Percentiles rank a stretch among this genome's conserved stretches.
phyloP scores from a whole-genome alignment of 2,113 vertebrate genomes.

The Cynocephalus volans region DNA sequence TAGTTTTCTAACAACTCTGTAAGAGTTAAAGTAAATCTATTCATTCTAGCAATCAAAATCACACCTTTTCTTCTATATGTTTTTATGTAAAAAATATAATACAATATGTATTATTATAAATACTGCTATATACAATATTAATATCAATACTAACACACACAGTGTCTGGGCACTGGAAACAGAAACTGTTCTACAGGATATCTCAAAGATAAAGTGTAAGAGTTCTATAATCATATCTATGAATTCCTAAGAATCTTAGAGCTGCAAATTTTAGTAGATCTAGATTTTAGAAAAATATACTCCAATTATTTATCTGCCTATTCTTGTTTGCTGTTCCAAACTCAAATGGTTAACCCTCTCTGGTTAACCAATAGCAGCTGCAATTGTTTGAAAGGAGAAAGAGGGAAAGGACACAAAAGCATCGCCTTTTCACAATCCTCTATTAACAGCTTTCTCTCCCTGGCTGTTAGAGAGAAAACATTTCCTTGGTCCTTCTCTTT shows the following conservation, averaged over 20 bases:
- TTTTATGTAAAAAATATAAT: not conserved
- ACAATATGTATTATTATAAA: not conserved
- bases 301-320: constrained; percentile 19
- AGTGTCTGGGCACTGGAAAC: not conserved
- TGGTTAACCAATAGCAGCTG: not conserved
- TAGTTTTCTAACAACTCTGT: not conserved
- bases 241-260: not conserved
- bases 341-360: not conserved
- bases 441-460: constrained; percentile 38
- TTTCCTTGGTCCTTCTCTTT: constrained; percentile 59
- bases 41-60: not conserved
- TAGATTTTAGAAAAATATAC: constrained; percentile 16
- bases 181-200: not conserved
- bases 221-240: not conserved
- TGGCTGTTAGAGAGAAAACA: not conserved
- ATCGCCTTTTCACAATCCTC: not conserved
- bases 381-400: not conserved
- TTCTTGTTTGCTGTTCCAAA: not conserved
- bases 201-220: not conserved
- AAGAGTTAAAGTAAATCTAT: not conserved
- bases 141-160: not conserved
- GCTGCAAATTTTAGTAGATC: not conserved
- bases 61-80: not conserved
- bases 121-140: not conserved
- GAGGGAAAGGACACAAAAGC: not conserved